phyloP scores from a whole-genome alignment of 2,888 invertebrate species.

The Aphelenchoides bicaudatus region DNA sequence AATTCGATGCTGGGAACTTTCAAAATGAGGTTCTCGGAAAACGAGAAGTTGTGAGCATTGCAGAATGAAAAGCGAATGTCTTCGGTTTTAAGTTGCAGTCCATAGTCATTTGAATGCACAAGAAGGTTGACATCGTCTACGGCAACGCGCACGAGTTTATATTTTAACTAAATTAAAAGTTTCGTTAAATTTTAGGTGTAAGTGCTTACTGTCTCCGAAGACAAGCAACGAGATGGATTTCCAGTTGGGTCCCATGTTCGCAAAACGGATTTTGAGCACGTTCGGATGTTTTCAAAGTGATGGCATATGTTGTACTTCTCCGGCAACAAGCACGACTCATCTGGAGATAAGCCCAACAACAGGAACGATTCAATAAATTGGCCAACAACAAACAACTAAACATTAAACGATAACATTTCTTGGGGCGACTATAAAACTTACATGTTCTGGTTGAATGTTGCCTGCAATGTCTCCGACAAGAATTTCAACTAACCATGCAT shows the following conservation, averaged over 20 bases:
- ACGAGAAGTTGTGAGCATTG: constrained; percentile 47
- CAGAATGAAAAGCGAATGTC: constrained; percentile 47
- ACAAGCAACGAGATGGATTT: constrained; percentile 24
- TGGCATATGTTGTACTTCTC: constrained; percentile 67
- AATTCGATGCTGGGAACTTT: constrained; percentile 34
- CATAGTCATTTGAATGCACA: constrained; percentile 71
- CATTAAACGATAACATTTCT: background rate
- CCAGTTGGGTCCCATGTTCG: constrained; percentile 24
- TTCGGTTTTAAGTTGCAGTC: constrained; percentile 34
- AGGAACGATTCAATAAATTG: constrained; percentile 84
- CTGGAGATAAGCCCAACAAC: constrained; percentile 78
- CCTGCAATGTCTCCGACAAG: constrained; percentile 89
- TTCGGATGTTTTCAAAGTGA: constrained; percentile 58
- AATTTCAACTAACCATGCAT: constrained; percentile 91
- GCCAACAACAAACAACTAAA: constrained; percentile 75
- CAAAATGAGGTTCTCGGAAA: constrained; percentile 43
- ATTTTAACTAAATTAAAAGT: constrained; percentile 76
- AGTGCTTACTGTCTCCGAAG: constrained; percentile 29
- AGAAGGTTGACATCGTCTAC: constrained; percentile 85
- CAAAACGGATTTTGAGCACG: constrained; percentile 25
- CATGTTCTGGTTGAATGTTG: constrained; percentile 69
- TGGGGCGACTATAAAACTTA: constrained; percentile 16
- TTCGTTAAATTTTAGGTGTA: background rate
- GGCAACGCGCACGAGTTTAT: constrained; percentile 82
- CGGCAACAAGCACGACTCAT: constrained; percentile 82